Base-by-base conservation (phyloP, 1,140 invertebrate genomes). In the Gonioctena quinquepunctata region DNA sequence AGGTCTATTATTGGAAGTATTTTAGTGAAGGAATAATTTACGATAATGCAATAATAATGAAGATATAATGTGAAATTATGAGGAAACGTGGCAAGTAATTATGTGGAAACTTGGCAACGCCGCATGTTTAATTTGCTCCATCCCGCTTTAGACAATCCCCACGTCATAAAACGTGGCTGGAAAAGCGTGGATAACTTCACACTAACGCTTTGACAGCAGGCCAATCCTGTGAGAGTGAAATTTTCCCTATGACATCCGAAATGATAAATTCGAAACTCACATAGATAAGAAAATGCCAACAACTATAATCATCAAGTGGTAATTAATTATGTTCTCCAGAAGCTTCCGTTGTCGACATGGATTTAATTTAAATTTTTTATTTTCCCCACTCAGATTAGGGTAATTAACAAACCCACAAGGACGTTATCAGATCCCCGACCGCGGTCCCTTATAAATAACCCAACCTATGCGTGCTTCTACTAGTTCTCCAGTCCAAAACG, bases 331-430 rank as follows among this genome's bases (percentile, higher is more conserved):
- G 11, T 22, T 54, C 50, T 18, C 19, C 19, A 22, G 18, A 18
- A 54, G 21, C 50, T 54, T 54, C 50, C 50, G 50, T 54, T 54
- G 50, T 54, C 50, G 50, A 54, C 50, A 21, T 54, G 50, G 50
- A 54, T 54, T 54, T 8, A 54, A 54, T 54, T 54, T 6, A 22
- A 54, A 54, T 54, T 54, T 54, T 54, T 54, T 54, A 42, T 42
- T 42, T 42, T 42, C 33, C 13, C 7, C 13, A 22, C 21, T 54
- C 50, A 22, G 21, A 54, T 54, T 22, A 22, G 19, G 18, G 50
- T 54, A 54, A 54, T 54, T 54, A 54, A 54, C 50, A 22, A 54
- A 42, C 33, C 33, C 33, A 42, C 33, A 42, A 42, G 33, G 11
- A 54, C 19, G 50, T 54, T 54, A 54, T 54, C 50, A 21, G 50